Conservation (phyloP, 2,113 vertebrate species). For the Pogona vitticeps region DNA sequence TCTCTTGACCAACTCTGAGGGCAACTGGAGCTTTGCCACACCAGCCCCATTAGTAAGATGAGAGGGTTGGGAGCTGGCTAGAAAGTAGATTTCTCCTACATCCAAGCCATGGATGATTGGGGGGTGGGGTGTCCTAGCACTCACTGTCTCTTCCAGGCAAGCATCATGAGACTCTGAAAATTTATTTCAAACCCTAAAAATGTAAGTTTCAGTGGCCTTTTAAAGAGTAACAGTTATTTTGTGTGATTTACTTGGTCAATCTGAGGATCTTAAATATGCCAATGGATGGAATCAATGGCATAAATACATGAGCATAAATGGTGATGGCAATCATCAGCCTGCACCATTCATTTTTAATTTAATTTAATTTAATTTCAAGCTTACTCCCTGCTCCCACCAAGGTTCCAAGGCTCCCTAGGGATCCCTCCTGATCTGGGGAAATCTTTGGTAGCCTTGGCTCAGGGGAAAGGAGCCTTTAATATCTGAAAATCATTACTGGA, state of each 20-base stretch:
- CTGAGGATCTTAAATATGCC: not conserved
- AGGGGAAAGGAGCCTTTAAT: too few species aligned
- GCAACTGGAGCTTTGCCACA: not conserved
- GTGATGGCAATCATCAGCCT: too few species aligned
- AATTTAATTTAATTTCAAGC: too few species aligned
- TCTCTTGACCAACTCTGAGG: not conserved
- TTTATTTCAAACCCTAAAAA: too few species aligned
- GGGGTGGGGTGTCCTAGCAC: not conserved
- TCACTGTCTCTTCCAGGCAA: not conserved
- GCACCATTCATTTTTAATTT: too few species aligned
- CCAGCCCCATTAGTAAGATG: not conserved
- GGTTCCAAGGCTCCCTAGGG: too few species aligned
- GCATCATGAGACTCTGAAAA: not conserved
- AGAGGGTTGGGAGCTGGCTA: not conserved
- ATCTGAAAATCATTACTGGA: too few species aligned
- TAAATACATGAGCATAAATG: too few species aligned
- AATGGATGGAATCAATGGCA: not conserved
- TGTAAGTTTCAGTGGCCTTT: not conserved
- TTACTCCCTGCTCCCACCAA: too few species aligned
- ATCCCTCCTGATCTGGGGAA: too few species aligned
- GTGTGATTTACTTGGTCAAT: not conserved
- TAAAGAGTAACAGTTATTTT: not conserved
- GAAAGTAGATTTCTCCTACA: not conserved
- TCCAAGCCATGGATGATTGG: not conserved
- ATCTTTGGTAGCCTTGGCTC: too few species aligned